phyloP scores from a whole-genome alignment of 2,888 invertebrate species.

The Cartodere bifasciata region DNA sequence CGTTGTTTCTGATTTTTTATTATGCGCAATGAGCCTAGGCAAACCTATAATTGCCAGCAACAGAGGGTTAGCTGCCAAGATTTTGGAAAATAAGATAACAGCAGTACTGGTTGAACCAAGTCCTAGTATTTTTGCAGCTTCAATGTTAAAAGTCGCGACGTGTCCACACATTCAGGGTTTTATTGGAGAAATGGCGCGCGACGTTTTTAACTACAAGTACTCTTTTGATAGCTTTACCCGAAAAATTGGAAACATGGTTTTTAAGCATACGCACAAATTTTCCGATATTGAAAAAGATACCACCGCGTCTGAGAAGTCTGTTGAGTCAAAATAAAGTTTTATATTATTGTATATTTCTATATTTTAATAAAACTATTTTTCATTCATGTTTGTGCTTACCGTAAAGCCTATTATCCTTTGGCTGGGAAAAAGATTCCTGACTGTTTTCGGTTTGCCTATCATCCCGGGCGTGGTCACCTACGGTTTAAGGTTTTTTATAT shows the following conservation, averaged over 20 bases:
- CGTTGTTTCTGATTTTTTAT: constrained; percentile 24
- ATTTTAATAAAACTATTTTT: too few relatives aligned
- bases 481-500: too few relatives aligned
- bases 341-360: too few relatives aligned
- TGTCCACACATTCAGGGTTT: constrained; percentile 27
- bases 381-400: too few relatives aligned
- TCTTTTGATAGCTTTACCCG: constrained; percentile 24
- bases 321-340: too few relatives aligned
- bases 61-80: constrained; percentile 26
- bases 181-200: constrained; percentile 28
- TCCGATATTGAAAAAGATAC: too few relatives aligned
- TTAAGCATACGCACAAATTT: constrained; percentile 10
- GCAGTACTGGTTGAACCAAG: constrained; percentile 28
- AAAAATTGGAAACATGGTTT: constrained; percentile 17
- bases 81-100: constrained; percentile 25
- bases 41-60: constrained; percentile 28
- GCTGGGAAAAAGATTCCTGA: too few relatives aligned
- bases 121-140: constrained; percentile 25
- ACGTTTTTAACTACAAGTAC: constrained; percentile 24
- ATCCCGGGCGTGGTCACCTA: too few relatives aligned
- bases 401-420: too few relatives aligned
- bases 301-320: too few relatives aligned
- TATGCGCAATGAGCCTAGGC: constrained; percentile 27
- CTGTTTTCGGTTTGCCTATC: too few relatives aligned
- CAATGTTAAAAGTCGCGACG: constrained; percentile 26